Evolutionary conservation across 2,888 invertebrate species (phyloP).

Genomic region (Hypsopygia costalis): DNA sequence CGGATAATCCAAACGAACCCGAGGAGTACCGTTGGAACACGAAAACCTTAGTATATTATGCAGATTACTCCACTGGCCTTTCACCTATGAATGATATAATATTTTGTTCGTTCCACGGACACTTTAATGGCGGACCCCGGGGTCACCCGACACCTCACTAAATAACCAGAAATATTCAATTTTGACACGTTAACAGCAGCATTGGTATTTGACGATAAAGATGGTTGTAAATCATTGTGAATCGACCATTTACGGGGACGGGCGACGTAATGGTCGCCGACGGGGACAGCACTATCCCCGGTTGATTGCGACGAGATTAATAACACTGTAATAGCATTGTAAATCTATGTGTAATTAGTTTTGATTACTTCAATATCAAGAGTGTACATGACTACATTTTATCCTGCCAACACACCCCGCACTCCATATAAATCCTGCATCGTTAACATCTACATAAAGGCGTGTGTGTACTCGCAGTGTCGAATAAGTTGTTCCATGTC

Average conservation of each 20-base stretch:
- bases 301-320: too few species aligned
- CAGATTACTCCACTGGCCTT: conserved; percentile 8
- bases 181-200: conserved; percentile 31
- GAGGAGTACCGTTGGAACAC: background rate
- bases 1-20: background rate
- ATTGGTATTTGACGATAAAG: conserved; percentile 19
- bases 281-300: background rate
- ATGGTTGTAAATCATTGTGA: conserved; percentile 28
- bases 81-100: conserved; percentile 2
- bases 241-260: conserved; percentile 22
- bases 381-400: too few species aligned
- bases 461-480: too few species aligned
- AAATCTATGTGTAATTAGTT: too few species aligned
- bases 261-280: conserved; percentile 1
- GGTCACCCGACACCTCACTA: conserved; percentile 26
- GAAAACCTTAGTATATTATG: conserved; percentile 4
- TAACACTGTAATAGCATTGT: too few species aligned
- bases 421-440: too few species aligned
- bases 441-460: too few species aligned
- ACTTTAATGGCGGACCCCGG: conserved; percentile 5
- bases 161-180: conserved; percentile 35
- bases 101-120: background rate
- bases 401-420: too few species aligned
- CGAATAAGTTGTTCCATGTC: too few species aligned
- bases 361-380: too few species aligned